Conservation (phyloP, 2,888 invertebrate genomes). For the Pantelozetes paolii region DNA sequence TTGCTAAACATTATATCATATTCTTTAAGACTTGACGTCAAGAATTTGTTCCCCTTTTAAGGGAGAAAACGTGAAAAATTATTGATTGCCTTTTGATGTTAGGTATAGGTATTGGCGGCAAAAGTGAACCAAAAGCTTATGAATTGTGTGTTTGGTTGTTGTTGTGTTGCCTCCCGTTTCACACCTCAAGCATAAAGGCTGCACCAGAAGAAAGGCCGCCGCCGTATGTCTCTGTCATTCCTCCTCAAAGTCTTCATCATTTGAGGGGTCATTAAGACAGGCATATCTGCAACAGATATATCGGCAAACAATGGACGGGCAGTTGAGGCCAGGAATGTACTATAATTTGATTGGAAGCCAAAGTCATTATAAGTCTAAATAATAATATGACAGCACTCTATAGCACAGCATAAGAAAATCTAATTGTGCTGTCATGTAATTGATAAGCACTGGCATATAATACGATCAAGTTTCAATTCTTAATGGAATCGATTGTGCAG, state of each 20-base stretch:
- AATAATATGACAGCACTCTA: conserved; percentile 32
- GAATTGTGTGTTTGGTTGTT: conserved; percentile 30
- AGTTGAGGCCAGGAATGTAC: background rate
- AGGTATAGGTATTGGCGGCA: conserved; percentile 4
- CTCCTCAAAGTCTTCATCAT: conserved; percentile 14
- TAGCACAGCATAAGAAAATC: too few relatives aligned
- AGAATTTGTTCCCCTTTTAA: conserved; percentile 2
- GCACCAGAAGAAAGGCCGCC: conserved; percentile 24
- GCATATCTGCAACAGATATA: conserved; percentile 3
- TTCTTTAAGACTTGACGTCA: conserved; percentile 4
- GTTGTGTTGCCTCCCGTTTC: conserved; percentile 35
- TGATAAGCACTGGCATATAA: conserved; percentile 18
- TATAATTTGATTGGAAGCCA: conserved; percentile 6
- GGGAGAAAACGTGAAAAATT: conserved; percentile 32
- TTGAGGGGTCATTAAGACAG: conserved; percentile 29
- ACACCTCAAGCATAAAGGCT: conserved; percentile 31
- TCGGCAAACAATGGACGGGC: background rate
- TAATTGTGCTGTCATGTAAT: conserved; percentile 32
- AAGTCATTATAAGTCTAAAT: conserved; percentile 31
- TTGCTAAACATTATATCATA: conserved; percentile 9
- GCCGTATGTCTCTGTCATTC: background rate
- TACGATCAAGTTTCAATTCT: background rate
- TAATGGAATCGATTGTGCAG: conserved; percentile 24
- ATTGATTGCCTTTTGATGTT: conserved; percentile 8
- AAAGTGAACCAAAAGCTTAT: conserved; percentile 18